Evolutionary conservation across 2,797 vertebrate species (phyloP), one percentile per base, ranked within the genome.

Genomic region (Pseudomugil tenellus): DNA sequence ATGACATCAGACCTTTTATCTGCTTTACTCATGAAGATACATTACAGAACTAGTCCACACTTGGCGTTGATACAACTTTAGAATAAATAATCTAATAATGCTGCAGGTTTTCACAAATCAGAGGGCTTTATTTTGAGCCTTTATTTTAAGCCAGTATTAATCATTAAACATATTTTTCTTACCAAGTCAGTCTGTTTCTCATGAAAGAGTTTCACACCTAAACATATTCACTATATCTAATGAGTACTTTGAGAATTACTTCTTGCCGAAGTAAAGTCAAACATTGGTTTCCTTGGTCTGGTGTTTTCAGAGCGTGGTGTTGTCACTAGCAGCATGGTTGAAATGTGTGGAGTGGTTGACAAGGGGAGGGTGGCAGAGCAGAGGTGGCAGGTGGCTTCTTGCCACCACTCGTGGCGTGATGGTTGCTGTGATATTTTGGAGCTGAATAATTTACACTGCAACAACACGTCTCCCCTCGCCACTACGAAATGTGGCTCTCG

Each of bases 371-470:
- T 51, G 70, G 81, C 63, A 72, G 83, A 76, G 71, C 81, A 48
- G 79, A 87, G 87, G 80, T 88, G 85, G 86, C 86, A 91, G 91
- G 91, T 92, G 90, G 90, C 84, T 82, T 77, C 84, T 91, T 65
- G 64, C 81, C 87, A 85, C 84, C 43, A 56, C 79, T 72, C 70
- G 58, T 91, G 88, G 86, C 86, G 88, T 92, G 92, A 91, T 86
- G 86, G 85, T 79, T 77, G 72, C 89, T 83, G 91, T 90, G 88
- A 93, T 93, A 92, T 93, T 93, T 93, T 84, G 85, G 59, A 55
- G 32, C 84, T 93, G 76, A 94, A 95, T 94, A 92, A 94, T 95
- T 95, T 76, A 94, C 73, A 39, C 73, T 11, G 72, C 87, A 86
- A 90, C 90, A 89, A 90, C 90, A 91, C 84, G 65, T 90, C 91